Evolutionary conservation across 2,888 invertebrate genomes (phyloP).

Genomic region (Cloeon dipterum): DNA sequence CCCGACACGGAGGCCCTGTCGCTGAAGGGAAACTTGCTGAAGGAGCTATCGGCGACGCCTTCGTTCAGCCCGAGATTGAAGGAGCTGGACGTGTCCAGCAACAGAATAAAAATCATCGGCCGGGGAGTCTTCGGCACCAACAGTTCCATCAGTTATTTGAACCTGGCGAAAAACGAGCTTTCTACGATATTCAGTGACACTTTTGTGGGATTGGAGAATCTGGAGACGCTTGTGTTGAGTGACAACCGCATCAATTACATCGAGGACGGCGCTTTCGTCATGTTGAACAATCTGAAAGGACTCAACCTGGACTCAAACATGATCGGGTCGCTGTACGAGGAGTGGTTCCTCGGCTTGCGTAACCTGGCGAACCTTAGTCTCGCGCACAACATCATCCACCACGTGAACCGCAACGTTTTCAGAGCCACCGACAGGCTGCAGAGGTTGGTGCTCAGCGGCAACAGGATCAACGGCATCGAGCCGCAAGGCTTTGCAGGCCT

Average conservation of each 20-base stretch:
- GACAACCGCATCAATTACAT: constrained; percentile 16
- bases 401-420: constrained; percentile 13
- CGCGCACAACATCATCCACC: constrained; percentile 14
- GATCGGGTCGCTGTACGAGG: constrained; percentile 14
- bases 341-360: constrained; percentile 17
- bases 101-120: constrained; percentile 15
- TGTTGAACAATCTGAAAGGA: constrained; percentile 13
- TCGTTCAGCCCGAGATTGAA: constrained; percentile 13
- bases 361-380: constrained; percentile 14
- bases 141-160: constrained; percentile 14
- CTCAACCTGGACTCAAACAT: constrained; percentile 16
- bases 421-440: constrained; percentile 11
- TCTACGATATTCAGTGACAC: constrained; percentile 14
- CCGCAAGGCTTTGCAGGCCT: constrained; percentile 15
- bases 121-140: constrained; percentile 15
- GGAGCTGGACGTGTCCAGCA: constrained; percentile 17
- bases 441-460: constrained; percentile 12
- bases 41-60: constrained; percentile 12
- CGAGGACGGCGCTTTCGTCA: constrained; percentile 17
- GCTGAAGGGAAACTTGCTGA: constrained; percentile 14
- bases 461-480: constrained; percentile 13
- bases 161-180: constrained; percentile 17
- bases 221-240: constrained; percentile 15
- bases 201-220: constrained; percentile 15
- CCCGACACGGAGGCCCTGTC: constrained; percentile 14